Base-by-base conservation (phyloP, 2,113 vertebrate genomes). In the Semnornis frantzii region DNA sequence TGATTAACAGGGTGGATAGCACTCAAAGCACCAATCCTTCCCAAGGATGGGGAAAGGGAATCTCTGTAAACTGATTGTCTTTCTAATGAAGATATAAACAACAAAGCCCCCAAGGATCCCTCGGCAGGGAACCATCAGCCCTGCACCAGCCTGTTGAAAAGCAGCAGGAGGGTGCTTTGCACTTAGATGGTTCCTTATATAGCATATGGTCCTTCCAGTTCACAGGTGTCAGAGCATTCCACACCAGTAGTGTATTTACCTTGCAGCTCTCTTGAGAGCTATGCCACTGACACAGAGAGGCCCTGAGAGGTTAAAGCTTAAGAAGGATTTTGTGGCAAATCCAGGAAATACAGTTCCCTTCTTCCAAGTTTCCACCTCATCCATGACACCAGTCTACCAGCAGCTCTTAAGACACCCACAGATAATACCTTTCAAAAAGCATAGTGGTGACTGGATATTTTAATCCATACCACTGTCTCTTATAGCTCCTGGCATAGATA, bases 211-310 rank as follows among this genome's bases (percentile, higher is more conserved):
- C 3, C 30, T 72, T 75, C 50, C 54, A 5, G 0, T 57, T 48
- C 46, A 0, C 2, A 42, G 66, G 8, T 44, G 50, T 76, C 75
- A 11, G 16, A 34, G 1, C 48, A 50, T 27, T 31, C 12, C 25
- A 14, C 2, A 0, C n/a, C 12, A 3, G 15, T 3, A 1, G 8
- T 72, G 19, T 37, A 10, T 1, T 3, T 39, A n/a, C 6, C 54
- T 46, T 0, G 0, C 24, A 31, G 10, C 1, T 7, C 64, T 46
- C 42, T 58, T 1, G 0, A 50, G 30, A 87, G 65, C 42, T 31
- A 48, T 21, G 14, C 13, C 15, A 30, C 87, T 91, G 71, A 77
- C 57, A 44, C 14, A 33, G 50, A 77, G 16, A 72, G 13, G 9
- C 15, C 10, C 33, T 68, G 57, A 90, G 52, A 77, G 18, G 12